These are phyloP conservation scores for Chloroceryle inda DNA, from an alignment of 2,797 vertebrate species.

Conservation along the genomic window DNA sequence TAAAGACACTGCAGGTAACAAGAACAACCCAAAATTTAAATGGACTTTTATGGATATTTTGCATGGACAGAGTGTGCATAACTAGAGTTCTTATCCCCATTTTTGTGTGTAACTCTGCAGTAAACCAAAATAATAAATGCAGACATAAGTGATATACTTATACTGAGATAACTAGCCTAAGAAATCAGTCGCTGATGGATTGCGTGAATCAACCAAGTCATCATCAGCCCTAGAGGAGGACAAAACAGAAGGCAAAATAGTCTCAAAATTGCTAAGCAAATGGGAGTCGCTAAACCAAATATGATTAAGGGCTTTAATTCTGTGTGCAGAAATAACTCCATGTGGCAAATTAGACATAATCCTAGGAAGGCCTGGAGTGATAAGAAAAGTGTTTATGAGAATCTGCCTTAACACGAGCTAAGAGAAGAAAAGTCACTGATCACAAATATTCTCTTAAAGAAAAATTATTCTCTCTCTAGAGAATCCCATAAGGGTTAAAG, in stretches of 20 bases:
- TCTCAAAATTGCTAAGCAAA: conserved; percentile 27
- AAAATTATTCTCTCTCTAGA: neutral
- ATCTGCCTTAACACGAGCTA: neutral
- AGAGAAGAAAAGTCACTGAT: conserved; percentile 4
- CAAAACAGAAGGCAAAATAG: neutral
- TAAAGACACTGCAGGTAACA: conserved; percentile 19
- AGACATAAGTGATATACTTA: neutral
- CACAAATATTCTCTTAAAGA: conserved; percentile 13
- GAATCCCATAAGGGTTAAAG: neutral
- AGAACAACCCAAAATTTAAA: neutral
- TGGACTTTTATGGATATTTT: neutral
- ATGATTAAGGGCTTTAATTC: conserved; percentile 60
- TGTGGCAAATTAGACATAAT: conserved; percentile 36
- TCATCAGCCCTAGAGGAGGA: neutral
- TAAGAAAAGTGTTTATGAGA: conserved; percentile 22
- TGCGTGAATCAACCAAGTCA: conserved; percentile 6
- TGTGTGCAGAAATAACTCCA: conserved; percentile 48
- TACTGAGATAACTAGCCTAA: neutral
- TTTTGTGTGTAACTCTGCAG: neutral
- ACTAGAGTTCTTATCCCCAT: neutral
- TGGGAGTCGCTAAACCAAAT: conserved; percentile 44
- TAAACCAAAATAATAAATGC: neutral
- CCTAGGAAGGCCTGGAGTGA: neutral
- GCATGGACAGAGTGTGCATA: neutral
- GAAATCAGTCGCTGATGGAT: neutral